These are phyloP conservation scores for Platycnemis pennipes DNA, from an alignment of 2,888 invertebrate genomes.

Conservation along the genomic window DNA sequence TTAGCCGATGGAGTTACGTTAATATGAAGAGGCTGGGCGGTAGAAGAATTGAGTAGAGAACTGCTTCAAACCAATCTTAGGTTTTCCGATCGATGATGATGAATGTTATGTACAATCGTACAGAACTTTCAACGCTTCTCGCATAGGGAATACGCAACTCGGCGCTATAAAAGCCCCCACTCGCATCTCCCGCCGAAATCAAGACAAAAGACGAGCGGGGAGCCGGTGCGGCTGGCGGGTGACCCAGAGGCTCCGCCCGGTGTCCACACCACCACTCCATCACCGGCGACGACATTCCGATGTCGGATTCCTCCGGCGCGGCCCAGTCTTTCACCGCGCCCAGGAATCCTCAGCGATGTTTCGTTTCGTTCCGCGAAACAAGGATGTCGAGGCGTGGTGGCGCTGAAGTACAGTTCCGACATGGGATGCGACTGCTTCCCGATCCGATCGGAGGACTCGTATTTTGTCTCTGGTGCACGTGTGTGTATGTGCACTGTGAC, in stretches of 20 bases:
- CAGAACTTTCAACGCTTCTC: too few relatives aligned
- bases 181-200: background rate
- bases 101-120: too few relatives aligned
- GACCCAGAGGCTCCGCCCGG: background rate
- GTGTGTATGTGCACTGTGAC: background rate
- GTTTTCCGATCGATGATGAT: too few relatives aligned
- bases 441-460: background rate
- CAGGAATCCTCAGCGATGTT: background rate
- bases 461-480: background rate
- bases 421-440: background rate
- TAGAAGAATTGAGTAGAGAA: too few relatives aligned
- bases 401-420: background rate
- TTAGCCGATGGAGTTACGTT: too few relatives aligned
- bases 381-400: background rate
- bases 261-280: slow-evolving; percentile 18
- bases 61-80: too few relatives aligned
- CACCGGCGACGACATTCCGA: slow-evolving; percentile 26
- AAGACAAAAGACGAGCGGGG: background rate
- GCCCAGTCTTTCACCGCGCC: too few relatives aligned
- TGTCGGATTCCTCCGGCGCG: slow-evolving; percentile 40
- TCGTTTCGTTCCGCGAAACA: background rate
- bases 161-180: background rate
- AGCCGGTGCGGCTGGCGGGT: background rate
- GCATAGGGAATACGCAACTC: too few relatives aligned
- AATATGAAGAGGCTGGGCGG: too few relatives aligned